Conservation (phyloP, 2,888 invertebrate species). For the Tetranychus truncatus region DNA sequence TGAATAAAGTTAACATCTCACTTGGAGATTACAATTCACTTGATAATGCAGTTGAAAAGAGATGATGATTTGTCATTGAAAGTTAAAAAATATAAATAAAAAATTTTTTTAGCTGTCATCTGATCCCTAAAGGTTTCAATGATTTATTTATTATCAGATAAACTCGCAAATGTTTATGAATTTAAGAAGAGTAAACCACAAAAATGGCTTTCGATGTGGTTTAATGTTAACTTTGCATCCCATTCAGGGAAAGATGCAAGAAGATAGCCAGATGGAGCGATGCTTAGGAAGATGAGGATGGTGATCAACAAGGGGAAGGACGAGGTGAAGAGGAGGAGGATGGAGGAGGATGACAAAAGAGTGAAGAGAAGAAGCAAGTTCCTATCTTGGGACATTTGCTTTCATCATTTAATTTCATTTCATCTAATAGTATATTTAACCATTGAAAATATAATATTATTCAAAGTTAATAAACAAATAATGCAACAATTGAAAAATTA, state of each 20-base stretch:
- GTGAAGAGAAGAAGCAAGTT: not conserved
- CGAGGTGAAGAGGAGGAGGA: not conserved
- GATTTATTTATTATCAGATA: not conserved
- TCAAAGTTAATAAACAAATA: not conserved
- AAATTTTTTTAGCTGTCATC: not conserved
- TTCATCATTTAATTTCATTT: not conserved
- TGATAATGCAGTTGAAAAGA: not conserved
- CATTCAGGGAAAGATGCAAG: not conserved
- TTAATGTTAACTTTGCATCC: not conserved
- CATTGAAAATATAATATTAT: conserved; percentile 49
- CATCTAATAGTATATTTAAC: conserved; percentile 30
- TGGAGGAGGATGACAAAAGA: not conserved
- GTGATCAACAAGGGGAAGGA: not conserved
- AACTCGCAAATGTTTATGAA: not conserved
- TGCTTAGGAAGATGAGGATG: not conserved
- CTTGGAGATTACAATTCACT: not conserved
- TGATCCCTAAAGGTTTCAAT: not conserved
- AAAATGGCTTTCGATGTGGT: not conserved
- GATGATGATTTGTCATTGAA: not conserved
- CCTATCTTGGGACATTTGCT: not conserved
- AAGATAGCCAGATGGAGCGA: not conserved
- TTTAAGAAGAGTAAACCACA: not conserved
- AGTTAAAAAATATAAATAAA: not conserved
- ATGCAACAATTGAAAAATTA: not conserved
- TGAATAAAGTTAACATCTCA: not conserved